Base-by-base conservation (phyloP, 2,797 vertebrate species). In the Babyrousa celebensis region DNA sequence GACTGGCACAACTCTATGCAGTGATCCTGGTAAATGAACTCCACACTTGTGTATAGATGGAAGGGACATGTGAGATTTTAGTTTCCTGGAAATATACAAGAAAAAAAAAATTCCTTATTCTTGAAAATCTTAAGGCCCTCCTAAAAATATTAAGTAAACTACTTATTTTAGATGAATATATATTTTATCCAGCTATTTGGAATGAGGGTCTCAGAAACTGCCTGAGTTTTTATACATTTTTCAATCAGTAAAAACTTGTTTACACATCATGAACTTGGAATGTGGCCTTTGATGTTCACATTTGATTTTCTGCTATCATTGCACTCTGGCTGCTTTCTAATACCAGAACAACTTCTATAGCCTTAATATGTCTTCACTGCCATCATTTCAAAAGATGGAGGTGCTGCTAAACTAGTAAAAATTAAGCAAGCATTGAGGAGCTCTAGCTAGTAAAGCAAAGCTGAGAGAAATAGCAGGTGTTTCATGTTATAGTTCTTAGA, bases 91-190 rank as follows among this genome's bases (percentile, higher is more conserved):
- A 88, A 63, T 40, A 91, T 4, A 15, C 18, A 78, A 43, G 27
- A 29, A 62, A 83, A 65, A 62, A 40, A 15, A 40, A 36, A 52
- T 32, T 12, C 14, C 17, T 27, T 56, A 36, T 43, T 77, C 82
- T 83, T 63, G 12, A 70, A 29, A 80, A 58, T 79, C 25, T 78
- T 79, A 65, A 67, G n/a, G 58, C 54, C 12, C 74, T 94, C 7
- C 27, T 74, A 20, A 60, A 88, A 94, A 92, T 17, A 52, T 27
- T 52, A 43, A 84, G 54, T 70, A 91, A 91, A 75, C 1, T 84
- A 84, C 3, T 71, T 72, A 25, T 77, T 72, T 23, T 67, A 79
- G 29, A 87, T 58, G 23, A 87, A 72, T 62, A 71, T 17, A 70
- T 83, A 82, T 71, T 78, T 85, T 74, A 82, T 54, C 6, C 58